Conservation (phyloP, 2,888 invertebrate species). For the Ethmia dodecea region DNA sequence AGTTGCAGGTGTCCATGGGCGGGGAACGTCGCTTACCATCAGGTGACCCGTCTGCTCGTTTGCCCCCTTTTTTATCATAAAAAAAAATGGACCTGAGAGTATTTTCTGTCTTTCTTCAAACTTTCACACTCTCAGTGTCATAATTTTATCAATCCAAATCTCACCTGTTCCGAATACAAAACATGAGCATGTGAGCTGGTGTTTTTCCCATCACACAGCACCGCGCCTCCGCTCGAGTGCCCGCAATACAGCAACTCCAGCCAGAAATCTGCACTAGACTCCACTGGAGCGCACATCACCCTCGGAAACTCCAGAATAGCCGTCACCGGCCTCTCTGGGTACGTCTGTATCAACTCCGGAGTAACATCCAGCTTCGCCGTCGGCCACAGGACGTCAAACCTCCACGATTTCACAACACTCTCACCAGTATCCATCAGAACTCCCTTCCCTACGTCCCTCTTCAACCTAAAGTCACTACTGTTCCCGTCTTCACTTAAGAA, state of each 20-base stretch:
- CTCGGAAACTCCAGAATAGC: slow-evolving; percentile 87
- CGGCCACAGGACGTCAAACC: slow-evolving; percentile 90
- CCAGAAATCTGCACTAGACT: slow-evolving; percentile 83
- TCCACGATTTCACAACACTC: slow-evolving; percentile 67
- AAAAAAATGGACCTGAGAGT: too few species aligned
- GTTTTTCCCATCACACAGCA: slow-evolving; percentile 82
- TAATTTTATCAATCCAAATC: too few species aligned
- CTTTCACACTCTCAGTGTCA: too few species aligned
- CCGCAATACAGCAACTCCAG: slow-evolving; percentile 89
- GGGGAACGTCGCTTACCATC: too few species aligned
- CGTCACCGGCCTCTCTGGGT: slow-evolving; percentile 85
- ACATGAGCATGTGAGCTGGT: slow-evolving; percentile 77
- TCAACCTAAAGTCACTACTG: slow-evolving; percentile 16
- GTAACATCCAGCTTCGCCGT: slow-evolving; percentile 83
- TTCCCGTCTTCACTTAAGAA: slow-evolving; percentile 46
- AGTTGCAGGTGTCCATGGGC: too few species aligned
- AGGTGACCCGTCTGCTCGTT: too few species aligned
- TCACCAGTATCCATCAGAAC: slow-evolving; percentile 59
- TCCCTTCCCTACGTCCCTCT: slow-evolving; percentile 23
- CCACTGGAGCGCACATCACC: slow-evolving; percentile 81
- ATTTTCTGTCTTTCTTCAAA: too few species aligned
- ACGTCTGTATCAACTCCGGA: slow-evolving; percentile 87
- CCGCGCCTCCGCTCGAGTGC: slow-evolving; percentile 79
- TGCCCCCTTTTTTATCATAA: too few species aligned
- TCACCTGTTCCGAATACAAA: slow-evolving; percentile 86